Base-by-base conservation (phyloP, 2,113 vertebrate genomes). In the Chlamydotis undulata region DNA sequence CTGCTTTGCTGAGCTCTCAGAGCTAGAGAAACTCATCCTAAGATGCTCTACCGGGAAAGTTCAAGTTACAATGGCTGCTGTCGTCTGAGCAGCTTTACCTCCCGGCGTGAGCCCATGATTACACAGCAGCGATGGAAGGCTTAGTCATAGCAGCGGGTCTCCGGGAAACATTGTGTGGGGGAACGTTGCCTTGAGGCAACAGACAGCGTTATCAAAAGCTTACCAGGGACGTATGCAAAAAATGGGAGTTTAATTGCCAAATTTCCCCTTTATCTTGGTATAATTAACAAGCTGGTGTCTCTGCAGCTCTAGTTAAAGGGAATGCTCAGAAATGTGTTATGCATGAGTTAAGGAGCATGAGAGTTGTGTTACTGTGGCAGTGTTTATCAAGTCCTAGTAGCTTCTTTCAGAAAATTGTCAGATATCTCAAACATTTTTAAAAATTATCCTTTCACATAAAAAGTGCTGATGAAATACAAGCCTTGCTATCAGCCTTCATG, bases 21-120 rank as follows among this genome's bases (percentile, higher is more conserved):
- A 49, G 80, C 65, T 71, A 49, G 31, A 86, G 64, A 76, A 81
- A 57, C 85, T 83, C 84, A 79, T 87, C 90, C 63, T 78, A 83
- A 85, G 84, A 87, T 57, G 81, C 78, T 95, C 68, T 52, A 60
- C 5, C 11, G 85, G 57, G 74, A 83, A 86, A 89, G 82, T 94
- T 94, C 79, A 83, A 56, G 91, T 71, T 71, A 93, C 88, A 96
- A 83, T 85, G 85, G 63, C 88, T 80, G 64, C 56, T 59, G 87
- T 61, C 94, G 89, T 25, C 69, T 96, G 95, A 96, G 96, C 91
- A 94, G 84, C 84, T 91, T 94, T 90, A 17, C 89, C 63, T 79
- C 84, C 94, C 37, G 41, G 89, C 35, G 74, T 50, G 79, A 97
- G 93, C 78, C 35, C 0, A 2, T 41, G 81, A 96, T 80, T 83